A percentile compares a stretch with the other conserved stretches of the same genome.
Conservation (phyloP, 2,888 invertebrate genomes). For the Cheilosia soror region DNA sequence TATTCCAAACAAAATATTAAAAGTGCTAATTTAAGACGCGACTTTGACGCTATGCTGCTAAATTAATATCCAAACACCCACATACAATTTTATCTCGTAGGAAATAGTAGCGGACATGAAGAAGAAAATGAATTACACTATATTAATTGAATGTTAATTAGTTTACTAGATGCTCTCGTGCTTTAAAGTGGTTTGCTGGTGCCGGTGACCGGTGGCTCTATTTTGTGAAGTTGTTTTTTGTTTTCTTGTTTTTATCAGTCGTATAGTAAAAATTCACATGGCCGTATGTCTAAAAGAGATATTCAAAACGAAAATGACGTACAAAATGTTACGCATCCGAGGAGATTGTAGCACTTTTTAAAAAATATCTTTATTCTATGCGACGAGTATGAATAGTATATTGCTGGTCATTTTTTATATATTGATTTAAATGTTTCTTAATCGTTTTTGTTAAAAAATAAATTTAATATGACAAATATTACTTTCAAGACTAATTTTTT, state of each 20-base stretch:
- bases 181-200: slow-evolving; percentile 42
- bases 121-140: slow-evolving; percentile 17
- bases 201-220: background rate
- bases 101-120: slow-evolving; percentile 6
- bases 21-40: slow-evolving; percentile 41
- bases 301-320: background rate
- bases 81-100: slow-evolving; percentile 27
- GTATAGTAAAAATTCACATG: slow-evolving; percentile 15
- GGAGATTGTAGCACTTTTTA: slow-evolving; percentile 34
- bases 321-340: background rate
- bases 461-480: too few species aligned
- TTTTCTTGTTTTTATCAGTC: background rate
- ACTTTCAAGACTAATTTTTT: too few species aligned
- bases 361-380: background rate
- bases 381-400: too few species aligned
- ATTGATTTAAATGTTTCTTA: too few species aligned
- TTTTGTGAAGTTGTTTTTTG: background rate
- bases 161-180: slow-evolving; percentile 54
- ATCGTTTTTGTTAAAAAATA: too few species aligned
- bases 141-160: slow-evolving; percentile 72
- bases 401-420: too few species aligned
- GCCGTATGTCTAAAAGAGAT: slow-evolving; percentile 5
- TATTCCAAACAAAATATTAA: slow-evolving; percentile 18
- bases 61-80: slow-evolving; percentile 51
- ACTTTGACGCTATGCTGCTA: slow-evolving; percentile 50